Conservation (phyloP, 2,888 invertebrate species). For the Drosophila phalerata region DNA sequence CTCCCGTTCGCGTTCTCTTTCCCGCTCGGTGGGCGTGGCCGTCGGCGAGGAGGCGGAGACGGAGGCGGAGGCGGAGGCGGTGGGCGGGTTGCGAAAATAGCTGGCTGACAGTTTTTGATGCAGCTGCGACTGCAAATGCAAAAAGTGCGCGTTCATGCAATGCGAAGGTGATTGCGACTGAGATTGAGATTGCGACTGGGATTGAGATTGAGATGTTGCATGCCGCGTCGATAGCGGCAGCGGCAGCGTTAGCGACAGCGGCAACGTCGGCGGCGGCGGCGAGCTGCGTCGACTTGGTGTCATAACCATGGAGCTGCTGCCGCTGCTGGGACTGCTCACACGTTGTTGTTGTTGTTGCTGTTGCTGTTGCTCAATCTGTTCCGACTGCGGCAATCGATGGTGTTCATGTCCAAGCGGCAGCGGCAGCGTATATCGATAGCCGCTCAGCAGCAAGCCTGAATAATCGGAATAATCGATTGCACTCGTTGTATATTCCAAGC, state of each 20-base stretch:
- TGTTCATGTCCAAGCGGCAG: constrained; percentile 73
- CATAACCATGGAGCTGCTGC: constrained; percentile 86
- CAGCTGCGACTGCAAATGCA: constrained; percentile 85
- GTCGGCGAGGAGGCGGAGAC: constrained; percentile 16
- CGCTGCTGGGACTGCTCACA: constrained; percentile 35
- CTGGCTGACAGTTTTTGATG: constrained; percentile 85
- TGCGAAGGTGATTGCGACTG: constrained; percentile 68
- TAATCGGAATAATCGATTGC: constrained; percentile 32
- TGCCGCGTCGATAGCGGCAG: constrained; percentile 66
- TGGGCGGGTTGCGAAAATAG: constrained; percentile 83
- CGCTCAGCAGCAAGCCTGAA: constrained; percentile 56
- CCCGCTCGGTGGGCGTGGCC: constrained; percentile 15
- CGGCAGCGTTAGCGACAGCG: constrained; percentile 25
- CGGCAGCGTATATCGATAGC: constrained; percentile 64
- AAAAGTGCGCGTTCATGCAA: constrained; percentile 85
- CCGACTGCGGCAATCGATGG: constrained; percentile 20
- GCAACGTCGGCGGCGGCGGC: constrained; percentile 85
- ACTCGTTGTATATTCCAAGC: neutral
- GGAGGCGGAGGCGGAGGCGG: constrained; percentile 49
- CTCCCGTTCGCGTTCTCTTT: constrained; percentile 17
- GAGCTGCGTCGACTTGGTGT: constrained; percentile 90
- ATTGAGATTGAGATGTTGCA: constrained; percentile 43
- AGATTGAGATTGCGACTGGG: constrained; percentile 64
- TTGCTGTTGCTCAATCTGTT: constrained; percentile 32
- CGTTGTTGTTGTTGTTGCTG: constrained; percentile 4